A percentile compares a stretch with the other conserved stretches of the same genome.
These are phyloP conservation scores for Neelides sp. DNA, from an alignment of 1,140 invertebrate species.

Conservation along the genomic window DNA sequence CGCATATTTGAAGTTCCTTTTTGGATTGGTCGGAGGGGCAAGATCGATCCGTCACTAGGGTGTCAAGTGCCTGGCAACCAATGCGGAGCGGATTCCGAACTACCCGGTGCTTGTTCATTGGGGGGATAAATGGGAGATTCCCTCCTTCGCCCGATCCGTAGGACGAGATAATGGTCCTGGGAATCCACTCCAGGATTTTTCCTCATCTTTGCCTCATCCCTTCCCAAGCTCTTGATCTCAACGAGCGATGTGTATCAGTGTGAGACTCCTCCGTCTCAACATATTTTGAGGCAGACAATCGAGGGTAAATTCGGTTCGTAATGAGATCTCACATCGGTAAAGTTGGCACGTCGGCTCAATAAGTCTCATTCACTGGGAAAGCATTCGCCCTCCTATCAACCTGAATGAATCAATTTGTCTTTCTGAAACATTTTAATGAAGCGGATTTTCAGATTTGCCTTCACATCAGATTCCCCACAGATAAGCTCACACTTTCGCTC, in stretches of 20 bases:
- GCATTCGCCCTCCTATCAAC: background rate
- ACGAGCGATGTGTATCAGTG: no score
- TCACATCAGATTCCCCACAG: slow-evolving; percentile 1
- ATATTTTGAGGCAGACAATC: slow-evolving; percentile 14
- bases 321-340: slow-evolving; percentile 8
- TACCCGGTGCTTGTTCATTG: slow-evolving; percentile 11
- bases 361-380: background rate
- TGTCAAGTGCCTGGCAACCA: slow-evolving; percentile 25
- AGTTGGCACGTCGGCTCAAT: background rate
- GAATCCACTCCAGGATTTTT: slow-evolving; percentile 5
- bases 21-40: slow-evolving; percentile 22
- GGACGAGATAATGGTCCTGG: slow-evolving; percentile 12
- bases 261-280: no score
- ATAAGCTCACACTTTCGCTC: background rate
- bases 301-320: slow-evolving; percentile 12
- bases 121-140: slow-evolving; percentile 17
- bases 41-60: slow-evolving; percentile 27
- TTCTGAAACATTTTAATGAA: slow-evolving; percentile 5
- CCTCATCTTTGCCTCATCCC: background rate
- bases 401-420: slow-evolving; percentile 6
- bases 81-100: slow-evolving; percentile 9
- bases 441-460: slow-evolving; percentile 10
- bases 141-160: slow-evolving; percentile 10
- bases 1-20: slow-evolving; percentile 20
- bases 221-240: background rate